These are phyloP conservation scores for Osedax frankpressi DNA, from an alignment of 2,888 invertebrate species.

Conservation along the genomic window DNA sequence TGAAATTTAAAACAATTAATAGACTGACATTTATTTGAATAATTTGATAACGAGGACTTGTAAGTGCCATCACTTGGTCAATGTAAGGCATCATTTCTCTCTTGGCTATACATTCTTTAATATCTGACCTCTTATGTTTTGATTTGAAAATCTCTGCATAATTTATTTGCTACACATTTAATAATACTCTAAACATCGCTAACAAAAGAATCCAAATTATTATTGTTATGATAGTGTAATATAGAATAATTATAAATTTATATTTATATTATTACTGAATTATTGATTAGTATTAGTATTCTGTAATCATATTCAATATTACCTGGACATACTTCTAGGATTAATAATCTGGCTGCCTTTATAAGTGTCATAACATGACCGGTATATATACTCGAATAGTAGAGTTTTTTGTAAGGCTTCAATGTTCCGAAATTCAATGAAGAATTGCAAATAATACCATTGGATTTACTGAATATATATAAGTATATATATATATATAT, in stretches of 20 bases:
- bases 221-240: not conserved
- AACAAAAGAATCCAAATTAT: not conserved
- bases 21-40: not conserved
- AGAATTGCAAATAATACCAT: not conserved
- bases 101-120: slow-evolving; percentile 19
- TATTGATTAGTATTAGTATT: too few relatives aligned
- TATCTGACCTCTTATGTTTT: not conserved
- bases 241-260: not conserved
- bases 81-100: not conserved
- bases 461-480: too few relatives aligned
- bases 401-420: not conserved
- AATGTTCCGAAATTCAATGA: not conserved
- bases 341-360: not conserved
- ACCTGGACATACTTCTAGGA: not conserved
- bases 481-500: not conserved
- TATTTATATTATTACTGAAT: too few relatives aligned
- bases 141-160: not conserved
- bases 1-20: too few relatives aligned
- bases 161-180: not conserved
- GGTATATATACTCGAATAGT: not conserved
- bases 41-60: not conserved
- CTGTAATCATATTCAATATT: too few relatives aligned
- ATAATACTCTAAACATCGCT: not conserved
- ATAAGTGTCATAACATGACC: not conserved
- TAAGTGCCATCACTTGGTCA: not conserved